A percentile compares a stretch with the other conserved stretches of the same genome.
Evolutionary conservation across 2,113 vertebrate genomes (phyloP).

Genomic region (Siniperca chuatsi): DNA sequence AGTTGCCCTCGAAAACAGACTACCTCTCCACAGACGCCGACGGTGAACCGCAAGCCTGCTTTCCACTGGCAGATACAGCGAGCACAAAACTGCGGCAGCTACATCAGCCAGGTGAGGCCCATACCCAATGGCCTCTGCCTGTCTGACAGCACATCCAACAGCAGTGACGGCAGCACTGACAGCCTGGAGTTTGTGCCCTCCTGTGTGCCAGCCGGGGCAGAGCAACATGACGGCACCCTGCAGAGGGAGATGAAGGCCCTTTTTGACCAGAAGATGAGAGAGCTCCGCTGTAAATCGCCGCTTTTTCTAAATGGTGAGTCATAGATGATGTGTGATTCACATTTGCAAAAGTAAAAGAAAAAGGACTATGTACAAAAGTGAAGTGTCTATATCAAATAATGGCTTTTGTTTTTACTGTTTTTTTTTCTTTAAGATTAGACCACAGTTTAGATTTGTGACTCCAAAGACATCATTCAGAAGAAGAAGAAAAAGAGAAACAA

Average conservation of each 20-base stretch:
- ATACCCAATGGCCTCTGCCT: conserved; percentile 81
- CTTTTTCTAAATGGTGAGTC: conserved; percentile 90
- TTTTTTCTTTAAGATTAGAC: conserved; percentile 44
- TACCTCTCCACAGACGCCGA: conserved; percentile 72
- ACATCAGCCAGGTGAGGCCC: conserved; percentile 77
- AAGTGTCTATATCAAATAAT: not conserved
- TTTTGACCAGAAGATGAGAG: conserved; percentile 93
- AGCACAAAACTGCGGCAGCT: conserved; percentile 79
- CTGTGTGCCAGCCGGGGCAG: conserved; percentile 75
- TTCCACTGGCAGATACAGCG: conserved; percentile 79
- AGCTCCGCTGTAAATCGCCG: conserved; percentile 93
- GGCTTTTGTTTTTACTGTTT: not conserved
- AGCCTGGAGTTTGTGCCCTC: conserved; percentile 85
- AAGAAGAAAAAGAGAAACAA: conserved; percentile 10
- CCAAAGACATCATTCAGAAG: conserved; percentile 17
- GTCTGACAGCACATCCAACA: conserved; percentile 88
- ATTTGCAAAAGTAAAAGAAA: not conserved
- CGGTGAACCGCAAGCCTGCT: conserved; percentile 74
- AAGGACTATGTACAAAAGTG: not conserved
- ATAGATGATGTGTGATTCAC: conserved; percentile 33
- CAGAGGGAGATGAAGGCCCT: conserved; percentile 96
- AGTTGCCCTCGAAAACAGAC: conserved; percentile 79
- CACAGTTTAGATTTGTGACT: conserved; percentile 33
- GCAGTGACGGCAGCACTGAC: conserved; percentile 86
- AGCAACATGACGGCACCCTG: conserved; percentile 89